phyloP scores from a whole-genome alignment of 2,797 vertebrate species.

The Agapornis canus region DNA sequence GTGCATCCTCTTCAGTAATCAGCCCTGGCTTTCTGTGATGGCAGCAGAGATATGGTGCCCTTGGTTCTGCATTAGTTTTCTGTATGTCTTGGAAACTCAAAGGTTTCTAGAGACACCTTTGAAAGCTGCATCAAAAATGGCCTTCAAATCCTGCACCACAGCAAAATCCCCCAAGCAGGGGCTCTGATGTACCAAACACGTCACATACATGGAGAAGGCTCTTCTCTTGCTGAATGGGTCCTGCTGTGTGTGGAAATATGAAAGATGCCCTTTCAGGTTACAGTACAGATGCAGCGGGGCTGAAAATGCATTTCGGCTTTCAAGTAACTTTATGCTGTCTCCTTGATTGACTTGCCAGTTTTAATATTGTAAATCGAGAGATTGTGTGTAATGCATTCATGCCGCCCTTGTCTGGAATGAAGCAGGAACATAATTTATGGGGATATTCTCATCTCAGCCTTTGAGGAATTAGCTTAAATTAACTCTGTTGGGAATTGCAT shows the following conservation, averaged over 20 bases:
- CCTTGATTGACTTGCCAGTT: conserved; percentile 50
- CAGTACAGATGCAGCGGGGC: neutral
- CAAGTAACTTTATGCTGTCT: conserved; percentile 20
- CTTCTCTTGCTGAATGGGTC: neutral
- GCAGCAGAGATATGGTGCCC: neutral
- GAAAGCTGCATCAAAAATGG: neutral
- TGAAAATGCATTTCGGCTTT: conserved; percentile 45
- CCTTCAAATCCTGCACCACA: neutral
- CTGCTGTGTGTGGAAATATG: neutral
- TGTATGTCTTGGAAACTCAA: neutral
- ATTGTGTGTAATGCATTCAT: conserved; percentile 33
- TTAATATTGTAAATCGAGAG: conserved; percentile 30
- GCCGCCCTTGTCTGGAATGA: conserved; percentile 22
- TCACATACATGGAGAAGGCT: neutral
- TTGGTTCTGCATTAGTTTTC: neutral
- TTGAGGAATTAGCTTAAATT: conserved; percentile 68
- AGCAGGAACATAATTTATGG: conserved; percentile 58
- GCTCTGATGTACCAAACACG: neutral
- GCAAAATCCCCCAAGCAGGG: neutral
- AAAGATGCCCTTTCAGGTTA: neutral
- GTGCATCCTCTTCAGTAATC: neutral
- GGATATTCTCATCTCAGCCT: conserved; percentile 64
- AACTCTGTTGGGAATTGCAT: conserved; percentile 57
- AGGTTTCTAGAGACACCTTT: neutral
- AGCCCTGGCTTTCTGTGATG: neutral